phyloP scores from a whole-genome alignment of 2,797 vertebrate species.

The Malurus leucopterus region DNA sequence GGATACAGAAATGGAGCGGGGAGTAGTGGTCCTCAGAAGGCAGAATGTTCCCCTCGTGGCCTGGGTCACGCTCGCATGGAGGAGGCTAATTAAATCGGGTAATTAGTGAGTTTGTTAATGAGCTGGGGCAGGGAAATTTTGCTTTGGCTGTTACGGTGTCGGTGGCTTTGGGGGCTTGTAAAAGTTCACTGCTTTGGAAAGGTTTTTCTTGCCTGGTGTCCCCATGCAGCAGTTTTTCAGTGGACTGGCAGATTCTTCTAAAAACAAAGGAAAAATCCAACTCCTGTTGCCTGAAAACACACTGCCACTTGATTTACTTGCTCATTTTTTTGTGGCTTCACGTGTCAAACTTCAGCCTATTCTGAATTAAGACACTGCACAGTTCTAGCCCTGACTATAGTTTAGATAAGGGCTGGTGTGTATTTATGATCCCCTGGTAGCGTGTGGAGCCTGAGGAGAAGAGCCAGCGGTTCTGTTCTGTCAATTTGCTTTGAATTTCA shows the following conservation, averaged over 20 bases:
- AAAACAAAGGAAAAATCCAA: not conserved
- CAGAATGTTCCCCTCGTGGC: rapidly evolving
- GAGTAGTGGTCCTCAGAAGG: not conserved
- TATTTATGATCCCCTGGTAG: not conserved
- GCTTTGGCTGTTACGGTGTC: not conserved
- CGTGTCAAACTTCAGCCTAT: not conserved
- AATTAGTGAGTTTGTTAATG: not conserved
- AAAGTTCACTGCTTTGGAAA: not conserved
- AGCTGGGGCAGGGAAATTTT: not conserved
- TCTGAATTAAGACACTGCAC: not conserved
- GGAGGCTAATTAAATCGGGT: not conserved
- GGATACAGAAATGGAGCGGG: not conserved
- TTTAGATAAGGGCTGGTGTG: not conserved
- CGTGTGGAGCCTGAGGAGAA: rapidly evolving
- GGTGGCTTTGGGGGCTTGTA: not conserved
- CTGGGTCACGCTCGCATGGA: rapidly evolving
- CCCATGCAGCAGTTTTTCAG: rapidly evolving
- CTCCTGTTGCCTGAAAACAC: rapidly evolving
- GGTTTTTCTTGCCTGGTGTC: not conserved
- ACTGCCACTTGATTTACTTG: not conserved
- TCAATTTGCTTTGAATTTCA: not conserved
- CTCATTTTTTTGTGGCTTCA: not conserved
- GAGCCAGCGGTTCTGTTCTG: not conserved
- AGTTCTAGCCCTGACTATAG: not conserved
- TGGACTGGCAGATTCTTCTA: not conserved